Base-by-base conservation (phyloP, 1,140 invertebrate genomes). In the Scylla paramamosain region DNA sequence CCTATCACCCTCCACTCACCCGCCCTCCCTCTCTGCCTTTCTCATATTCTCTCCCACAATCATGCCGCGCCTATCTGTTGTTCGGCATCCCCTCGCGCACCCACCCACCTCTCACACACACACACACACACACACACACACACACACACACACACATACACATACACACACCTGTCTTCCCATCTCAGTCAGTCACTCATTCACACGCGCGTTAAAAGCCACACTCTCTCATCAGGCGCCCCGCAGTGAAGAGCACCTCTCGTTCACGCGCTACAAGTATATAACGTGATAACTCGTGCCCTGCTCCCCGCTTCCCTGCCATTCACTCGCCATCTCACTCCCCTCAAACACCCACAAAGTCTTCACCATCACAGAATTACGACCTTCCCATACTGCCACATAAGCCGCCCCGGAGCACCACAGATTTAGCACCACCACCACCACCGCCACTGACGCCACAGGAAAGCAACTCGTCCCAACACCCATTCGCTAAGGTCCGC, bases 311-410 rank as follows among this genome's bases (percentile, higher is more conserved):
- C 8, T 20, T n/a, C 67, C 67, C 16, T 3, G 25, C 67, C 25
- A 77, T 77, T 77, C 67, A 12, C 67, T 77, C 67, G 20, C 67
- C 67, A 77, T 77, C 67, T 77, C 67, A 77, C 67, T 77, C 25
- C 25, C 67, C 1, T n/a, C 20, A 77, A 77, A 12, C 20, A 25
- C 67, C 8, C 67, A 77, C 67, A 77, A 77, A 77, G 67, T n/a
- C 67, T 77, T 77, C 67, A 77, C 67, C 25, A 77, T 77, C 67
- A 77, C 67, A 8, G 67, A 77, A 77, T 77, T 77, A 77, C 67
- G 67, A 77, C 67, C 67, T 77, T n/a, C 67, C 67, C 67, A n/a
- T 77, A 77, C 67, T 77, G 67, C 67, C 67, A 77, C 67, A 77
- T 77, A n/a, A 77, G 67, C 67, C 67, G 8, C 67, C 67, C 2